Percentiles rank a stretch among this genome's conserved stretches.
Conservation (phyloP, 2,888 invertebrate genomes). For the Andrena flavipes region DNA sequence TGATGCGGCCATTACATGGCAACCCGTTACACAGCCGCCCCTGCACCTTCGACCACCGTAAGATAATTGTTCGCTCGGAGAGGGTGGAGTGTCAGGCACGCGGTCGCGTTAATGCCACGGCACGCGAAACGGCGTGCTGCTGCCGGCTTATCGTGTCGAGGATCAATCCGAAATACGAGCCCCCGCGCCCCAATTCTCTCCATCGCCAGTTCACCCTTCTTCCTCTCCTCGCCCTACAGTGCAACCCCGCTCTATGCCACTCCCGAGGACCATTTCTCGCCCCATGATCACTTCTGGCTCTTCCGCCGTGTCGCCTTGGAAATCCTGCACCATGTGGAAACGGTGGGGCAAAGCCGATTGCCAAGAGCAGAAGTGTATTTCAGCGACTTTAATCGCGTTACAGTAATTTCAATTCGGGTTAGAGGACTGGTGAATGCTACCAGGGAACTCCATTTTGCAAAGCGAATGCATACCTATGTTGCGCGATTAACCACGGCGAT, state of each 20-base stretch:
- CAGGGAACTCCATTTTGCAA: neutral
- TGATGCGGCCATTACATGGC: slow-evolving; percentile 63
- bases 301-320: too few relatives aligned
- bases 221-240: neutral
- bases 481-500: neutral
- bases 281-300: too few relatives aligned
- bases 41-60: slow-evolving; percentile 48
- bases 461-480: slow-evolving; percentile 11
- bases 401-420: too few relatives aligned
- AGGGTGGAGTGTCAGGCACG: slow-evolving; percentile 51
- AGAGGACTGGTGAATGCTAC: neutral
- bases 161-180: slow-evolving; percentile 23
- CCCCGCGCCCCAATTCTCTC: slow-evolving; percentile 12
- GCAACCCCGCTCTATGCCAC: too few relatives aligned
- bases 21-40: slow-evolving; percentile 57
- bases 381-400: too few relatives aligned
- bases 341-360: too few relatives aligned
- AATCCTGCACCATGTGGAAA: too few relatives aligned
- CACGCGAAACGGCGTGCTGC: slow-evolving; percentile 58
- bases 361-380: too few relatives aligned
- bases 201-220: neutral
- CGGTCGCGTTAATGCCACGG: slow-evolving; percentile 56
- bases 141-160: slow-evolving; percentile 29
- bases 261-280: too few relatives aligned
- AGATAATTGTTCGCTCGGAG: slow-evolving; percentile 68